phyloP scores from a whole-genome alignment of 2,113 vertebrate genomes.

The cat (Felis catus) region F.catus_Fca126_mat1.0 CM031416.1:85337501-85338000 shows the following conservation, averaged over 20 bases:
- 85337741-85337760: neutral
- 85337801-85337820: neutral
- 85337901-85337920: conserved; percentile 26
- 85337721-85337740: neutral
- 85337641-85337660: neutral
- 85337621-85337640: neutral
- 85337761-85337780: neutral
- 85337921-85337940: neutral
- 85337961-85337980: neutral
- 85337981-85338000: neutral
- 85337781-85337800: neutral
- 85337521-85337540: neutral
- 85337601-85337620: neutral
- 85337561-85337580: neutral
- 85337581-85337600: neutral
- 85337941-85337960: neutral
- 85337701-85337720: neutral
- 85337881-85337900: neutral
- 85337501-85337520: neutral
- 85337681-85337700: neutral
- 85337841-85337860: neutral
- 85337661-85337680: neutral
- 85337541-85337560: neutral
- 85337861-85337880: neutral
- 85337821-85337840: neutral